These are phyloP conservation scores for Gymnodraco acuticeps DNA, from an alignment of 2,797 vertebrate genomes.

Conservation along the genomic window DNA sequence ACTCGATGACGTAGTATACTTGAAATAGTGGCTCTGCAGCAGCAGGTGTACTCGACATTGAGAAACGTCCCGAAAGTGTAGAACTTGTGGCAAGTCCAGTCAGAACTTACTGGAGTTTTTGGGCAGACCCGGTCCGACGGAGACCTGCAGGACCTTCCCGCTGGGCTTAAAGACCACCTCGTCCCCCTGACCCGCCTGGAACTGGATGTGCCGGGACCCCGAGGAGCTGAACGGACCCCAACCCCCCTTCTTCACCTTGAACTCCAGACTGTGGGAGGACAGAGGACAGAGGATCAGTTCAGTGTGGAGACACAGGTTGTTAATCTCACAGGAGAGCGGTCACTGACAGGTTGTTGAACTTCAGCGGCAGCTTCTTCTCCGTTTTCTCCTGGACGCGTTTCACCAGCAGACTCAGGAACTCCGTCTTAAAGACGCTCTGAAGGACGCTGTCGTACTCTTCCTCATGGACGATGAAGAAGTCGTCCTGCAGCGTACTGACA, in stretches of 20 bases:
- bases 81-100: rapidly evolving
- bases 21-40: too few relatives aligned
- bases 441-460: constrained; percentile 88
- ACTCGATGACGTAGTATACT: too few relatives aligned
- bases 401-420: constrained; percentile 88
- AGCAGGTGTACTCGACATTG: too few relatives aligned
- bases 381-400: constrained; percentile 86
- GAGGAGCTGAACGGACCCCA: constrained; percentile 87
- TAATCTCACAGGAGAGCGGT: too few relatives aligned
- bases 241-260: constrained; percentile 90
- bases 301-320: too few relatives aligned
- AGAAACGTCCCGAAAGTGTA: too few relatives aligned
- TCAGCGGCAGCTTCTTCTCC: constrained; percentile 80
- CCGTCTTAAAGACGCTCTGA: constrained; percentile 88
- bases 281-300: not conserved
- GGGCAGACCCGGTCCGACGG: constrained; percentile 85
- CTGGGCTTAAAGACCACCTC: constrained; percentile 78
- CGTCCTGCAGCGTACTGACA: constrained; percentile 87
- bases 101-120: constrained; percentile 85
- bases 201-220: constrained; percentile 89
- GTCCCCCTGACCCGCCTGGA: constrained; percentile 83
- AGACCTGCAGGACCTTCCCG: constrained; percentile 82
- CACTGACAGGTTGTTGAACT: constrained; percentile 90
- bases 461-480: constrained; percentile 88
- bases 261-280: constrained; percentile 84